Conservation (phyloP, 2,888 invertebrate genomes). For the Napeogenes sylphis region DNA sequence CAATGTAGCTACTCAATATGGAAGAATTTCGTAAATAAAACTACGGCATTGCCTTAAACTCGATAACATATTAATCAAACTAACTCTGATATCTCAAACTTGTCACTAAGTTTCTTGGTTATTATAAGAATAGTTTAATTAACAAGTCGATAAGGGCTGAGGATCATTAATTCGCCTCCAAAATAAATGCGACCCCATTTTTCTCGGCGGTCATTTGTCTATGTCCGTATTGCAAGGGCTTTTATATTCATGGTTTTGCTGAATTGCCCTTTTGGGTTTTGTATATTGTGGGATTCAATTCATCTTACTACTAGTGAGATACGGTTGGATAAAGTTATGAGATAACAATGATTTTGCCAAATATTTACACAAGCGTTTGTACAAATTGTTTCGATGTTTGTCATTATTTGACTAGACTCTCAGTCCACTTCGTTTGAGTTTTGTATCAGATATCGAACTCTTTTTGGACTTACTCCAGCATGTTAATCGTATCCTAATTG, state of each 20-base stretch:
- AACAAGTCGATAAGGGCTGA: slow-evolving; percentile 41
- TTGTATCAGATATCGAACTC: too few species aligned
- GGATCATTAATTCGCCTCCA: slow-evolving; percentile 51
- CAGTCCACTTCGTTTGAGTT: too few species aligned
- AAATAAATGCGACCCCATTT: slow-evolving; percentile 55
- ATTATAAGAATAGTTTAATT: slow-evolving; percentile 31
- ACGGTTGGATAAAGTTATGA: too few species aligned
- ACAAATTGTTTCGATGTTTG: too few species aligned
- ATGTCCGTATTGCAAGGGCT: slow-evolving; percentile 35
- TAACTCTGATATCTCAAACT: background rate
- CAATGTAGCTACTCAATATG: too few species aligned
- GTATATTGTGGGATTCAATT: background rate
- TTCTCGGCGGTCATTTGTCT: slow-evolving; percentile 48
- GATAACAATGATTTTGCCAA: too few species aligned
- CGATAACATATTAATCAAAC: background rate
- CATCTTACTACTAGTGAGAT: background rate
- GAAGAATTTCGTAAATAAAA: too few species aligned
- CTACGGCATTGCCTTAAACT: too few species aligned
- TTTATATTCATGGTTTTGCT: background rate
- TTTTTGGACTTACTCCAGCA: too few species aligned
- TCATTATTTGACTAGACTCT: too few species aligned
- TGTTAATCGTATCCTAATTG: too few species aligned
- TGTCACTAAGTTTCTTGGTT: slow-evolving; percentile 6
- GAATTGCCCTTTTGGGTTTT: background rate
- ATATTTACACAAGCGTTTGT: too few species aligned